Evolutionary conservation across 2,888 invertebrate genomes (phyloP).

Genomic region (Nemoura dubitans): DNA sequence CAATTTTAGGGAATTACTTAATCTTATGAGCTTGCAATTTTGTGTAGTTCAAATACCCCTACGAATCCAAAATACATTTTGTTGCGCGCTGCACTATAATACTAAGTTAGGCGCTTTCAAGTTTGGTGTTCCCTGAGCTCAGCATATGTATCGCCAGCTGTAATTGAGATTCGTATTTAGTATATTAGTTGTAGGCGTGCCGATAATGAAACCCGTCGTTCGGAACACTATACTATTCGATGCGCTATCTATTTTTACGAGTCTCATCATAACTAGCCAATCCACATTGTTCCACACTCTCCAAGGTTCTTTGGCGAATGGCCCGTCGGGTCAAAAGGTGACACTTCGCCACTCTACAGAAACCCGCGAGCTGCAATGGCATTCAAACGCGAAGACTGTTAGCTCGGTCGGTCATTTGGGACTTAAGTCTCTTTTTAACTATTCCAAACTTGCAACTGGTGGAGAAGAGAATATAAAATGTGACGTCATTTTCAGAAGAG

Average conservation of each 20-base stretch:
- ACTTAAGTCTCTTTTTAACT: neutral
- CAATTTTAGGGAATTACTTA: neutral
- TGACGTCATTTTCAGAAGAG: constrained; percentile 23
- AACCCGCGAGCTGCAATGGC: neutral
- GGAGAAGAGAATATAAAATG: neutral
- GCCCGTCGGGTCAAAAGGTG: neutral
- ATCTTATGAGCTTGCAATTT: neutral
- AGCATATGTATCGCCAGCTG: neutral
- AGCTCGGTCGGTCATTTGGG: constrained; percentile 12
- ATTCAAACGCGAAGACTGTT: neutral
- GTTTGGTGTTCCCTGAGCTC: neutral
- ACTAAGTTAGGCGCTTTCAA: too few relatives aligned
- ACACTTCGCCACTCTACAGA: neutral
- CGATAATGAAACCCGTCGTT: neutral
- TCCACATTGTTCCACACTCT: neutral
- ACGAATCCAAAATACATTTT: neutral
- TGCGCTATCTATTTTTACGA: neutral
- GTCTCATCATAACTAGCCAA: constrained; percentile 12
- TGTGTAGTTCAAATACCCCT: neutral
- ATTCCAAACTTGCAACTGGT: neutral
- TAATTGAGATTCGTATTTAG: neutral
- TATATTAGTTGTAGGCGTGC: neutral
- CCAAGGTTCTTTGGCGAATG: neutral
- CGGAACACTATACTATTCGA: neutral
- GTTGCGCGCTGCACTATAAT: too few relatives aligned